These are phyloP conservation scores for Pavo muticus DNA, from an alignment of 2,113 vertebrate genomes.

Conservation along the genomic window DNA sequence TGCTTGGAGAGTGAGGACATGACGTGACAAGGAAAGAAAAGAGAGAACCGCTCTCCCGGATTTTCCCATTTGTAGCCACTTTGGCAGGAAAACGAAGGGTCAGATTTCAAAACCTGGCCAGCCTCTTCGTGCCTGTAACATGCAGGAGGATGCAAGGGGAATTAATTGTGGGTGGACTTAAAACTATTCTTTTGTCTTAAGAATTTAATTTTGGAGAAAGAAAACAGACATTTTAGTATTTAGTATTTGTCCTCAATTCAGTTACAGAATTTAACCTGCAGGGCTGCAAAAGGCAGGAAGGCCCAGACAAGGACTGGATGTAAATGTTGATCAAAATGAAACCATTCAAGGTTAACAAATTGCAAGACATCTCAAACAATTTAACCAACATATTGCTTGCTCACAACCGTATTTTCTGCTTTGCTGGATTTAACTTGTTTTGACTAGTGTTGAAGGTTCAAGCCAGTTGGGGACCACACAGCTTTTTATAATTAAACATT, in stretches of 20 bases:
- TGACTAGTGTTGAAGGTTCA: conserved; percentile 5
- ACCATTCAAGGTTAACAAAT: conserved; percentile 57
- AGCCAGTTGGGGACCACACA: conserved; percentile 15
- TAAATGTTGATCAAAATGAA: conserved; percentile 48
- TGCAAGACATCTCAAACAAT: conserved; percentile 22
- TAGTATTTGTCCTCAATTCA: neutral
- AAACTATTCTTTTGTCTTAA: conserved; percentile 38
- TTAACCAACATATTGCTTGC: conserved; percentile 15
- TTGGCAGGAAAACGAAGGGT: conserved; percentile 21
- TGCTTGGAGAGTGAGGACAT: conserved; percentile 6
- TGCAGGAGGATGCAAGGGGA: neutral
- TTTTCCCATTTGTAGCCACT: neutral
- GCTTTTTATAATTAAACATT: conserved; percentile 17
- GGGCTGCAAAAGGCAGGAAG: conserved; percentile 17
- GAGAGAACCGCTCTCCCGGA: conserved; percentile 28
- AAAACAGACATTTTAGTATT: conserved; percentile 24
- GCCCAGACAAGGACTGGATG: conserved; percentile 10
- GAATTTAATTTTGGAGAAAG: conserved; percentile 14
- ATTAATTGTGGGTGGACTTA: conserved; percentile 28
- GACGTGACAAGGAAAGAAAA: neutral
- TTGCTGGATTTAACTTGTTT: neutral
- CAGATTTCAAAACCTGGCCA: conserved; percentile 47
- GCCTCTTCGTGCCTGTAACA: neutral
- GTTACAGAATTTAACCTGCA: conserved; percentile 5
- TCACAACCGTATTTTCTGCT: neutral